These are phyloP conservation scores for Gallinago media DNA, from an alignment of 2,113 vertebrate genomes.

Conservation along the genomic window DNA sequence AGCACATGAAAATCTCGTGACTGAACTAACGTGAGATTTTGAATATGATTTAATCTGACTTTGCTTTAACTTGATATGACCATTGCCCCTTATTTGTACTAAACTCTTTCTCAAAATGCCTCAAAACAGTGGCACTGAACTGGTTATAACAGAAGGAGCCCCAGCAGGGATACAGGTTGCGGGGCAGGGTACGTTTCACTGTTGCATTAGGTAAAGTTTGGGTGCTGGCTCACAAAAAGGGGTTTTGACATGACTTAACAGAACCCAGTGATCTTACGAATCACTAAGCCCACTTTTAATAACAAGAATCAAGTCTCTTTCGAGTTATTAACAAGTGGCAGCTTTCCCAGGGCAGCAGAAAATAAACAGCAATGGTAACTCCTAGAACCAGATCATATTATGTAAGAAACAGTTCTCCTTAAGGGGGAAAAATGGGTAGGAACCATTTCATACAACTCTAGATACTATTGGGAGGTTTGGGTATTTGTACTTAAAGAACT, in stretches of 20 bases:
- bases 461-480: background rate
- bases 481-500: background rate
- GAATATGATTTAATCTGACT: background rate
- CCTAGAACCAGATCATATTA: background rate
- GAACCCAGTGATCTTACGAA: background rate
- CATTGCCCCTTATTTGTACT: background rate
- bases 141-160: background rate
- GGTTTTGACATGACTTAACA: background rate
- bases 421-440: background rate
- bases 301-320: background rate
- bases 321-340: background rate
- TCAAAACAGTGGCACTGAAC: background rate
- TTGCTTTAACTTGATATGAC: background rate
- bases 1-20: background rate
- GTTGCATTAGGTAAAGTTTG: background rate
- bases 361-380: background rate
- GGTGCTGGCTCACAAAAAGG: background rate
- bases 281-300: background rate
- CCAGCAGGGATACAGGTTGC: background rate
- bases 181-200: background rate
- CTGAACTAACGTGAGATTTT: background rate
- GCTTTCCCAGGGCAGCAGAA: background rate
- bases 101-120: background rate
- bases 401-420: background rate
- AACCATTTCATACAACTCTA: background rate